These are phyloP conservation scores for Gryllus longicercus DNA, from an alignment of 2,888 invertebrate species.

Conservation along the genomic window DNA sequence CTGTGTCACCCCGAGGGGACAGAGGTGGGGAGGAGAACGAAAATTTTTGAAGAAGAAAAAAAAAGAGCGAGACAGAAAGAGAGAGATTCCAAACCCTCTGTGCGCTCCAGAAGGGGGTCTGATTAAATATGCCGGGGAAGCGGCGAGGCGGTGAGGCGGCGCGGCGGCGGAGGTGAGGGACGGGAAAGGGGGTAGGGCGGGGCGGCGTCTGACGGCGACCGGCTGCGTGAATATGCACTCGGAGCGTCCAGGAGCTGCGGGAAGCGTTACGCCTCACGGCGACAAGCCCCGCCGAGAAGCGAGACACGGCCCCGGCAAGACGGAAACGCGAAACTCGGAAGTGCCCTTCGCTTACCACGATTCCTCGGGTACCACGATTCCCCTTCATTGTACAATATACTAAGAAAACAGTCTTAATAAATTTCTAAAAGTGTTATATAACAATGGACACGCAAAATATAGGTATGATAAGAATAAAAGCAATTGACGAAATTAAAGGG, in stretches of 20 bases:
- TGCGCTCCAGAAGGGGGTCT: neutral
- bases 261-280: neutral
- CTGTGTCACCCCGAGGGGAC: neutral
- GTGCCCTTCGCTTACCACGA: too few relatives aligned
- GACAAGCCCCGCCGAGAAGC: too few relatives aligned
- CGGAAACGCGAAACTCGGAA: too few relatives aligned
- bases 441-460: too few relatives aligned
- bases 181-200: neutral
- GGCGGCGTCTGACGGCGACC: neutral
- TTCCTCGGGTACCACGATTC: too few relatives aligned
- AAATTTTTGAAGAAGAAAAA: neutral
- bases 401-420: too few relatives aligned
- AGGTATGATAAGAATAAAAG: too few relatives aligned
- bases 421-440: too few relatives aligned
- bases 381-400: too few relatives aligned
- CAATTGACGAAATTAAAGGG: too few relatives aligned
- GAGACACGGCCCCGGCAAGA: too few relatives aligned
- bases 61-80: neutral
- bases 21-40: neutral
- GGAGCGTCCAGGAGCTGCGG: neutral
- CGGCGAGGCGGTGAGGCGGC: neutral
- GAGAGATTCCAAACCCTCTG: neutral
- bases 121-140: neutral
- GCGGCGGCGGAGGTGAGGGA: neutral
- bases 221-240: neutral